Conservation (phyloP, 2,888 invertebrate species). For the Lithophane leautieri region DNA sequence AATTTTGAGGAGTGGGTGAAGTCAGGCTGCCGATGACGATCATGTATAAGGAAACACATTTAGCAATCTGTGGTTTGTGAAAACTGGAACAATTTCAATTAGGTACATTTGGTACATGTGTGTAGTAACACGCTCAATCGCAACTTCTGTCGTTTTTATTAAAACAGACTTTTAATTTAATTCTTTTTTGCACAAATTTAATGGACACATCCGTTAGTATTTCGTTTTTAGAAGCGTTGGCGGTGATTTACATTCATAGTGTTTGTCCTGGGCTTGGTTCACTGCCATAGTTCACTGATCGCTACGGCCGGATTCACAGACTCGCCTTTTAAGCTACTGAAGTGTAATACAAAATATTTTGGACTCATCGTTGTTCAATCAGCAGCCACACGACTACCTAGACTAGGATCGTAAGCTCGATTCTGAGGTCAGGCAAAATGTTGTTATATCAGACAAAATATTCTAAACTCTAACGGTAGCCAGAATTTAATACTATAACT, state of each 20-base stretch:
- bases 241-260: conserved; percentile 45
- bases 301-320: conserved; percentile 49
- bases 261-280: conserved; percentile 49
- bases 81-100: background rate
- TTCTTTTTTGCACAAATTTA: background rate
- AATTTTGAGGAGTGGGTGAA: background rate
- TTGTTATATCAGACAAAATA: background rate
- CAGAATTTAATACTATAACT: background rate
- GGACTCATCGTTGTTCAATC: background rate
- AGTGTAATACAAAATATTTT: conserved; percentile 41
- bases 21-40: background rate
- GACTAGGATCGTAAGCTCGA: background rate
- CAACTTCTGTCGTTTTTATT: background rate
- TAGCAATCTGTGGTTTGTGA: background rate
- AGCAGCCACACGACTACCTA: background rate
- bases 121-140: background rate
- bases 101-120: background rate
- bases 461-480: background rate
- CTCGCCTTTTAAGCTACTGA: conserved; percentile 44
- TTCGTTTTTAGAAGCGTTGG: conserved; percentile 20
- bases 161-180: background rate
- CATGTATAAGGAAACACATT: background rate
- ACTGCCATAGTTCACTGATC: conserved; percentile 44
- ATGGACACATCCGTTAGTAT: conserved; percentile 15
- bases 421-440: background rate